Evolutionary conservation across 1,140 invertebrate species (phyloP), one percentile per base, ranked within the genome.

Genomic region (Lethocerus indicus): DNA sequence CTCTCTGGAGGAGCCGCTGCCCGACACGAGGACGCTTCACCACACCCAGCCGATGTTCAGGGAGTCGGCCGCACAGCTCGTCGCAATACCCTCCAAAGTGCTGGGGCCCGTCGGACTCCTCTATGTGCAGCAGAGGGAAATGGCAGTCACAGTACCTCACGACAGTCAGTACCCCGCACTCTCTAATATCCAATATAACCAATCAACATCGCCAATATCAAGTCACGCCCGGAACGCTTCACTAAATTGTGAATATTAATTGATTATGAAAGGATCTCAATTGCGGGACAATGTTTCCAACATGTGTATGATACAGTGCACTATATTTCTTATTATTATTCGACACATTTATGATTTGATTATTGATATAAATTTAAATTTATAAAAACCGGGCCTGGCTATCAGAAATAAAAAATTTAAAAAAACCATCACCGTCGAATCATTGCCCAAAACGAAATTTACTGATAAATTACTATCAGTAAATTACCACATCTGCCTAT

Each of bases 81-180:
- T 85, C 53, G 74, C 75, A 39, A 78, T 83, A 50, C 79, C 80
- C 13, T 73, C 78, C 36, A 79, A 87, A 67, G 75, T 84, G 29
- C 73, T 93, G 28, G 83, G 84, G 2, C 81, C 87, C 0, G 75
- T 81, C 24, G 86, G 87, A 2, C 70, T 93, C 13, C 72, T 96
- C 24, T 95, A 93, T 65, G 81, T 96, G 2, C 76, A 74, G 39
- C 89, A 94, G 63, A 70, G 90, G 60, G 91, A 96, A 68, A 75
- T 88, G 67, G 91, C 87, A 9, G 84, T 83, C 13, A 89, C 87
- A 3, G 73, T 83, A 37, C 87, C 88, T 21, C 83, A 89, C 61
- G 90, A 95, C 68, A 92, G 84, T 89, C 62, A 76, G 79, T 78
- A 50, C n/a, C 20, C 13, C 28, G 6, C 21, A 16, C 27, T 21